Evolutionary conservation across 2,113 vertebrate genomes (phyloP), one percentile per base, ranked within the genome.

Genomic region (Pardalotus punctatus): DNA sequence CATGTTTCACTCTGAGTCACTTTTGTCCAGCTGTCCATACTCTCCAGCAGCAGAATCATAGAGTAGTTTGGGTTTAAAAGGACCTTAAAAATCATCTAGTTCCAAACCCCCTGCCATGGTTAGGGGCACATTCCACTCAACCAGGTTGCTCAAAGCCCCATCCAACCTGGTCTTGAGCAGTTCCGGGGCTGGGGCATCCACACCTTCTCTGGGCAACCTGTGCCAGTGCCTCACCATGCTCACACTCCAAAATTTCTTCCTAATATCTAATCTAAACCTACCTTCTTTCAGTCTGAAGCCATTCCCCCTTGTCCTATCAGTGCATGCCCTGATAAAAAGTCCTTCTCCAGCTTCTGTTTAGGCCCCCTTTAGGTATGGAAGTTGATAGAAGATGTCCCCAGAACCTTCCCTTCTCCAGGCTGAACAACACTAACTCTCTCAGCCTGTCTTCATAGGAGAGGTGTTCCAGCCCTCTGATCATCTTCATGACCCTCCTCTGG

Each of bases 351-450:
- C 22, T 42, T 77, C 48, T 77, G 19, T 62, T 77, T 28, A 54
- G 18, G 3, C 35, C 7, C 17, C 8, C 4, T 61, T 69, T 62
- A 15, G 5, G 22, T 40, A 16, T 70, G 31, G 56, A 62, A 62
- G 25, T 40, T 70, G 22, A 18, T 48, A 35, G 15, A 66, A 35
- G 28, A 10, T 61, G 10, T 56, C 35, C 40, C n/a, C 35, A 56
- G 40, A 28, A 40, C 35, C 42, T 61, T 82, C 15, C 27, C 21
- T 33, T 69, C 12, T 77, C 12, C 47, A 69, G 22, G 17, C 24
- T 54, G 29, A 60, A 27, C 28, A 74, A 25, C 0, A 0, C 35
- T 25, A 56, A 1, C 12, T 62, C 22, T 36, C 31, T 62, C 48
- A 56, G 31, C 10, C 48, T 77, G 10, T 48, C 25, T 54, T 76